Percentiles rank a stretch among this genome's conserved stretches.
These are phyloP conservation scores for Campoletis raptor DNA, from an alignment of 2,888 invertebrate genomes.

Conservation along the genomic window DNA sequence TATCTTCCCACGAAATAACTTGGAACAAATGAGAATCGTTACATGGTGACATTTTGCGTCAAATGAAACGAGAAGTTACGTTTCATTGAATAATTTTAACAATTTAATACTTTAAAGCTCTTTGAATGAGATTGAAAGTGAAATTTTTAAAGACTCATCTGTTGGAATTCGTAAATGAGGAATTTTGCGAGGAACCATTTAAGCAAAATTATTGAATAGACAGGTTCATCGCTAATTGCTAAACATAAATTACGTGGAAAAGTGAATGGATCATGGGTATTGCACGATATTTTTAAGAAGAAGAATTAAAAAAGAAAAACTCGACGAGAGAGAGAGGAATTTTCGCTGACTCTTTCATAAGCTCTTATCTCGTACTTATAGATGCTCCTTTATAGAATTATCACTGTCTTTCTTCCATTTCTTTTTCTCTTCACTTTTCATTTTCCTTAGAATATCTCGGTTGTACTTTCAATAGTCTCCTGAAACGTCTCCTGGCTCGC, in stretches of 20 bases:
- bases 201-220: not conserved
- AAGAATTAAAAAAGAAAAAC: not conserved
- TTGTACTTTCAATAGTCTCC: conserved; percentile 24
- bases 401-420: not conserved
- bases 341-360: conserved; percentile 18
- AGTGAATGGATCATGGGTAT: conserved; percentile 5
- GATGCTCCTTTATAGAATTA: conserved; percentile 39
- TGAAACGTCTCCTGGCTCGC: not conserved
- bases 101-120: not conserved
- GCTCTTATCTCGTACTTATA: conserved; percentile 48
- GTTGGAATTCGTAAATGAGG: not conserved
- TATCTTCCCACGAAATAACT: not conserved
- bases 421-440: conserved; percentile 20
- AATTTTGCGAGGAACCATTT: not conserved
- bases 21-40: conserved; percentile 8
- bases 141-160: not conserved
- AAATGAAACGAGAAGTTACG: conserved; percentile 21
- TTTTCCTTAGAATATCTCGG: conserved; percentile 24
- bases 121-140: not conserved
- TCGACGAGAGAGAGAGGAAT: not conserved
- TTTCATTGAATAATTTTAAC: not conserved
- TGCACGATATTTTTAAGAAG: conserved; percentile 29
- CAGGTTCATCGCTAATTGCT: not conserved
- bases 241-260: not conserved
- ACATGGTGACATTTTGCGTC: not conserved